A percentile compares a stretch with the other conserved stretches of the same genome.
Evolutionary conservation across 1,140 invertebrate species (phyloP).

Genomic region (Neodiprion pinetum): DNA sequence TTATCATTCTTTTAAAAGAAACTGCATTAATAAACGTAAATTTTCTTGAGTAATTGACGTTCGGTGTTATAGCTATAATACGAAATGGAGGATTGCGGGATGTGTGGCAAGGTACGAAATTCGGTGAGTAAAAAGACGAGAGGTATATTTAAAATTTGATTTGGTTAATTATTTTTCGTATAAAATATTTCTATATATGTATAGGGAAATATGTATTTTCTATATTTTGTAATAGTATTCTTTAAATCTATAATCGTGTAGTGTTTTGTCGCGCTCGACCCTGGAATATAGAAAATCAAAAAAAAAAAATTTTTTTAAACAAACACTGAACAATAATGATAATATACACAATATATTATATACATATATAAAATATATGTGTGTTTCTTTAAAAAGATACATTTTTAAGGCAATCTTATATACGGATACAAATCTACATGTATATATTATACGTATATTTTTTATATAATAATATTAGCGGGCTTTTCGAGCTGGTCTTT

Average conservation of each 20-base stretch:
- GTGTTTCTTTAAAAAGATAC: neutral
- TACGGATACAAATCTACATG: too few relatives aligned
- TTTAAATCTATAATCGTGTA: neutral
- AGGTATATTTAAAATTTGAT: conserved; percentile 33
- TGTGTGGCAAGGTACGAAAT: neutral
- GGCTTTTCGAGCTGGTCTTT: neutral
- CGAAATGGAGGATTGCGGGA: too few relatives aligned
- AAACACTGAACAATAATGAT: too few relatives aligned
- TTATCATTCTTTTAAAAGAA: too few relatives aligned
- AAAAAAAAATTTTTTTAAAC: neutral
- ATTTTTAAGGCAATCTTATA: neutral
- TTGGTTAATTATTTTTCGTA: conserved; percentile 55
- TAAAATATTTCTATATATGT: conserved; percentile 56
- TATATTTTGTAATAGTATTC: conserved; percentile 41
- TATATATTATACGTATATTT: too few relatives aligned
- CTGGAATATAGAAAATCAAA: neutral
- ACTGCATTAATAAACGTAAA: too few relatives aligned
- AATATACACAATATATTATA: too few relatives aligned
- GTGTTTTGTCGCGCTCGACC: neutral
- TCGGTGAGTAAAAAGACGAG: neutral
- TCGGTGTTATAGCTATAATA: too few relatives aligned
- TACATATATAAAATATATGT: too few relatives aligned
- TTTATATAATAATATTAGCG: neutral
- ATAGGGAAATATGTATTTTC: conserved; percentile 40
- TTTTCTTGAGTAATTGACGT: too few relatives aligned